Conservation (phyloP, 1,140 invertebrate genomes). For the Rhopalosiphum maidis region DNA sequence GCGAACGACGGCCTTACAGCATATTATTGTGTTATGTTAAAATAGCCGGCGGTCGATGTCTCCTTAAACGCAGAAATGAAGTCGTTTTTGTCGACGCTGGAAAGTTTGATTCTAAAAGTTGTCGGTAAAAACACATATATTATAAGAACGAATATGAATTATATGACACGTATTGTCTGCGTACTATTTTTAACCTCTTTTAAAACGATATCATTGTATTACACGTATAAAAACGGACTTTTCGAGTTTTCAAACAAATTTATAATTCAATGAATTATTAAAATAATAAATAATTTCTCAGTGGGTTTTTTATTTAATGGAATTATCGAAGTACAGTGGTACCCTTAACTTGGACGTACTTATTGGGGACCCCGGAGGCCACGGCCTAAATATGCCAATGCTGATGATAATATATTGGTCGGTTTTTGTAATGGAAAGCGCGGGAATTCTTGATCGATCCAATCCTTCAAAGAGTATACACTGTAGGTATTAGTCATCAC, state of each 20-base stretch:
- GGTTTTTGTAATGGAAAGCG: neutral
- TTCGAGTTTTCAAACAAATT: neutral
- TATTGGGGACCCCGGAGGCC: neutral
- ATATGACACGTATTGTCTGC: too few relatives aligned
- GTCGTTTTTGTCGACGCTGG: too few relatives aligned
- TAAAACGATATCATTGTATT: too few relatives aligned
- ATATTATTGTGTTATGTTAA: too few relatives aligned
- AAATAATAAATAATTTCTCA: neutral
- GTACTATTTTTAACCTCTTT: too few relatives aligned
- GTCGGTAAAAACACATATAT: too few relatives aligned
- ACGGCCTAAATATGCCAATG: neutral
- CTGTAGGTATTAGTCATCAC: neutral
- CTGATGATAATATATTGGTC: neutral
- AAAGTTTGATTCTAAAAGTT: too few relatives aligned
- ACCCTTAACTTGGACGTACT: neutral
- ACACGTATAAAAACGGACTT: neutral
- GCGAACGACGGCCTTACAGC: too few relatives aligned
- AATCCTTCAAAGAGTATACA: neutral
- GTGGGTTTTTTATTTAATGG: neutral
- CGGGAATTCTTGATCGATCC: neutral
- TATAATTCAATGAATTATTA: neutral
- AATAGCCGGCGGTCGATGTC: too few relatives aligned
- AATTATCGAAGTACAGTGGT: neutral
- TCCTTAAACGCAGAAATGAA: too few relatives aligned
- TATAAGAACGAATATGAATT: too few relatives aligned